Base-by-base conservation (phyloP, 2,888 invertebrate genomes). In the Ptilodon capucinus region DNA sequence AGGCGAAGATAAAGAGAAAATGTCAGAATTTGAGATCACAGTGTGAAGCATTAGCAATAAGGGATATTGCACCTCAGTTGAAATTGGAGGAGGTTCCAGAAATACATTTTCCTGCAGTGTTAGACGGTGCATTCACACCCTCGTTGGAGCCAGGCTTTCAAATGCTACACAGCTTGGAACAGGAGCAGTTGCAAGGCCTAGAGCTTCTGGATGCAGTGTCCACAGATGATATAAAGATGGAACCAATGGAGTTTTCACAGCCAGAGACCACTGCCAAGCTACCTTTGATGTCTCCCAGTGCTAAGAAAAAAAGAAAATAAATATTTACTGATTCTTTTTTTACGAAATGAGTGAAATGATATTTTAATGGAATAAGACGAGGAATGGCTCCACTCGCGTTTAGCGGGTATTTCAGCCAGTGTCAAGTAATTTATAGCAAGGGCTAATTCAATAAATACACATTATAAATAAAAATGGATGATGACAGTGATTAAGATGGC, bases 61-160 rank as follows among this genome's bases (percentile, higher is more conserved):
- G 83, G 13, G 84, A 84, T 35, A 76, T 86, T 41, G 73, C 86
- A 28, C 86, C 86, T 14, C 84, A 83, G 40, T 66, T 86, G 51
- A 92, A 86, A 51, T 64, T 90, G n/a, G 86, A 87, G 62, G 91
- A 91, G 58, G 91, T 92, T 0, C 92, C 92, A 0, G 91, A 92
- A 55, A 67, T 92, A 42, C 92, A 92, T 65, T 92, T 92, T 46
- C 92, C 92, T 0, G 90, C 91, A 14, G 92, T 86, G 1, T 63
- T 92, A 28, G 91, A 90, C 64, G 90, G 86, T 8, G 80, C 91
- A 0, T 92, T 91, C 46, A 92, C 92, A 42, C 92, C 93, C 0
- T 93, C 93, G 8, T 77, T 94, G 25, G 93, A 93, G 64, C 92
- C 93, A 25, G 94, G 93, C 0, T 94, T 93, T 67, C 93, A 94